Percentiles rank a stretch among this genome's conserved stretches.
Conservation (phyloP, 2,113 vertebrate genomes). For the Gasterosteus nipponicus region DNA sequence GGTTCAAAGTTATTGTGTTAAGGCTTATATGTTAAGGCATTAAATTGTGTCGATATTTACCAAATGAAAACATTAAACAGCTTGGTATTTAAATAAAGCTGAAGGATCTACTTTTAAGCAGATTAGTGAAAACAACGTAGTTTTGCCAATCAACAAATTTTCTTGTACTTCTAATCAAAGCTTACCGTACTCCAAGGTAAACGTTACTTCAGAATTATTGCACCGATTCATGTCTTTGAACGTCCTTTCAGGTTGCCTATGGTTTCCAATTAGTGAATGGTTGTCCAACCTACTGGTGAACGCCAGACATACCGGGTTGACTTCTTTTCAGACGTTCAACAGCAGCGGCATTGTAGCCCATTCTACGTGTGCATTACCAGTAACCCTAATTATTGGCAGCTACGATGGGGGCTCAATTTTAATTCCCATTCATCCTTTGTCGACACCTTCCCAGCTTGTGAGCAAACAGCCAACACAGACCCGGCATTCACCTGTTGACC, state of each 20-base stretch:
- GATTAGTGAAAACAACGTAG: background rate
- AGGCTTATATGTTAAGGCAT: background rate
- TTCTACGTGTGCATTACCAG: background rate
- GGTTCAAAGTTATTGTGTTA: too few species aligned
- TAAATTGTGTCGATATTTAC: too few species aligned
- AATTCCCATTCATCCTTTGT: background rate
- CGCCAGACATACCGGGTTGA: background rate
- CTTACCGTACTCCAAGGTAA: background rate
- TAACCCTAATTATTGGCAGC: background rate
- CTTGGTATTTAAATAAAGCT: background rate
- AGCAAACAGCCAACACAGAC: background rate
- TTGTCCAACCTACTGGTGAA: background rate
- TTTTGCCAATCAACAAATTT: background rate
- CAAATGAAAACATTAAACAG: background rate
- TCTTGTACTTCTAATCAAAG: background rate
- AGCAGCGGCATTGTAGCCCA: background rate
- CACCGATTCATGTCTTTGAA: background rate
- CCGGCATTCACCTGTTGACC: constrained; percentile 45
- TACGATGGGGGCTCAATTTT: background rate
- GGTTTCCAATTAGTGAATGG: background rate
- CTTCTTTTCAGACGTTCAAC: background rate
- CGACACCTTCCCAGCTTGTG: background rate
- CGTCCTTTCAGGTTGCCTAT: background rate
- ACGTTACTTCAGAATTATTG: background rate
- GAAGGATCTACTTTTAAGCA: background rate